These are phyloP conservation scores for Heliconius aoede DNA, from an alignment of 2,888 invertebrate species.

Conservation along the genomic window DNA sequence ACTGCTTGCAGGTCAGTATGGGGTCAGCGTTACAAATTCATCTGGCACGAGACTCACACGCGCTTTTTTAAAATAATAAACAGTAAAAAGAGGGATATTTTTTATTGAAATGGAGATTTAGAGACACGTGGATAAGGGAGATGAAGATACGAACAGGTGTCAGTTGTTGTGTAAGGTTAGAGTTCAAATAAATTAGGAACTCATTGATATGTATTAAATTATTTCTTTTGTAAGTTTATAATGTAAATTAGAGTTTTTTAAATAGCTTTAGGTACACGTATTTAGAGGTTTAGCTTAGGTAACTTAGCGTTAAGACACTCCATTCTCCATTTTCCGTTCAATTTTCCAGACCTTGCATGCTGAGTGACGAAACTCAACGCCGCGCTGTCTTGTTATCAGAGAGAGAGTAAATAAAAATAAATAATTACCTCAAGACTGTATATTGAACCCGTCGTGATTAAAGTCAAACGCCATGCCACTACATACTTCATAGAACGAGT, in stretches of 20 bases:
- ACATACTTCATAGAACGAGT: not conserved
- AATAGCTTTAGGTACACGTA: too few relatives aligned
- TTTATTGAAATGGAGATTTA: slow-evolving; percentile 45
- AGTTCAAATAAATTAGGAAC: not conserved
- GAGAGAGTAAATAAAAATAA: not conserved
- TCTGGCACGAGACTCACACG: slow-evolving; percentile 57
- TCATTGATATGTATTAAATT: not conserved
- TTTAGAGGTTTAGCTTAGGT: too few relatives aligned
- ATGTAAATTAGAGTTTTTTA: too few relatives aligned
- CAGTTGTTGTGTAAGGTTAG: not conserved
- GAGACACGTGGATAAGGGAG: slow-evolving; percentile 29
- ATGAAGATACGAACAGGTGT: slow-evolving; percentile 19
- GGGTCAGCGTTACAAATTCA: slow-evolving; percentile 55
- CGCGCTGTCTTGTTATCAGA: not conserved
- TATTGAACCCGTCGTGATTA: not conserved
- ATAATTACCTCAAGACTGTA: not conserved
- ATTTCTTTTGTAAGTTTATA: not conserved
- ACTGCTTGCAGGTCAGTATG: slow-evolving; percentile 48
- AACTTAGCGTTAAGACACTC: too few relatives aligned
- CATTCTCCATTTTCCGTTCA: too few relatives aligned
- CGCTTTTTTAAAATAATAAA: slow-evolving; percentile 47
- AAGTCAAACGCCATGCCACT: not conserved
- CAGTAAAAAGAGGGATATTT: slow-evolving; percentile 40
- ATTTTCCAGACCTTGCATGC: too few relatives aligned
- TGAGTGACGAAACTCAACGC: not conserved